These are phyloP conservation scores for Caradrina kadenii DNA, from an alignment of 2,888 invertebrate species.

Conservation along the genomic window DNA sequence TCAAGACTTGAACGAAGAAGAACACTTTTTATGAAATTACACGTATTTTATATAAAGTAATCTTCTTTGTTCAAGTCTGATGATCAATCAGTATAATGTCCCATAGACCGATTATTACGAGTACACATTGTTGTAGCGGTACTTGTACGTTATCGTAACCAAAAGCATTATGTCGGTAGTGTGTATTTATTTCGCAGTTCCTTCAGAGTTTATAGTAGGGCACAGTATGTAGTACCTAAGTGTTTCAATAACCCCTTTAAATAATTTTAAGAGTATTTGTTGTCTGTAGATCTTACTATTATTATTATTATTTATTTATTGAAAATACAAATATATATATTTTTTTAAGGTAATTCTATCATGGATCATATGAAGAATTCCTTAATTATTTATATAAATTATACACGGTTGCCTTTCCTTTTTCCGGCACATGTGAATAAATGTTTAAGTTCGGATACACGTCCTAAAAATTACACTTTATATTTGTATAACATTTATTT, in stretches of 20 bases:
- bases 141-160: no score
- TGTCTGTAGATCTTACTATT: no score
- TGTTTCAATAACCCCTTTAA: slow-evolving; percentile 16
- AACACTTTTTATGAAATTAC: no score
- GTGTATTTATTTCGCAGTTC: not conserved
- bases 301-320: not conserved
- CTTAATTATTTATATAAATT: not conserved
- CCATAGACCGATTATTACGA: no score
- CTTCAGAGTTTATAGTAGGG: not conserved
- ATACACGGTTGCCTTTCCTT: not conserved
- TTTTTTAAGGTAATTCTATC: not conserved
- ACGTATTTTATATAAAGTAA: no score
- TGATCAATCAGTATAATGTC: no score
- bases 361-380: not conserved
- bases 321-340: slow-evolving; percentile 3
- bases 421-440: not conserved
- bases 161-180: not conserved
- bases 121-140: no score
- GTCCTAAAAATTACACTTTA: not conserved
- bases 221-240: not conserved
- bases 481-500: no score
- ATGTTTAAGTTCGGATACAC: not conserved
- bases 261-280: not conserved
- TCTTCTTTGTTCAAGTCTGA: no score
- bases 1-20: no score